Conservation (phyloP, 2,888 invertebrate genomes). For the Parnassius mnemosyne region DNA sequence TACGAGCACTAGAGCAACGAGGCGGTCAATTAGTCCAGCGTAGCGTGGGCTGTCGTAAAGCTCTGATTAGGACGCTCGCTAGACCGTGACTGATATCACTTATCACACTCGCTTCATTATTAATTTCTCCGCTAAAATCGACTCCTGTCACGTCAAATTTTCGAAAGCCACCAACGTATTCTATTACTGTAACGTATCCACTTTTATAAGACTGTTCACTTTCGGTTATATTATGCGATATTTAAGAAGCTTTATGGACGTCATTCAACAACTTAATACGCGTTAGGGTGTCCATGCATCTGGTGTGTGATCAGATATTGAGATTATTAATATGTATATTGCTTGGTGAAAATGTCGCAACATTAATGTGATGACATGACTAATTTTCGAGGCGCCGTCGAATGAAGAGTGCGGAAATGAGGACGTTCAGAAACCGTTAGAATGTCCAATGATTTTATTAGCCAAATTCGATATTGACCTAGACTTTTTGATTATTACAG, state of each 20-base stretch:
- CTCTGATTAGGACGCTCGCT: neutral
- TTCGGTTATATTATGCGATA: neutral
- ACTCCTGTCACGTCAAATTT: conserved; percentile 1
- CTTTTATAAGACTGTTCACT: neutral
- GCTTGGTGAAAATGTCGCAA: too few relatives aligned
- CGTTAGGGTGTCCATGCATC: neutral
- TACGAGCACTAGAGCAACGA: too few relatives aligned
- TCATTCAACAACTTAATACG: neutral
- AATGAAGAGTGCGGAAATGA: too few relatives aligned
- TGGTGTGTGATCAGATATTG: neutral
- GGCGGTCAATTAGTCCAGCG: too few relatives aligned
- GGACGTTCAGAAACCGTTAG: too few relatives aligned
- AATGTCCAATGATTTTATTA: too few relatives aligned
- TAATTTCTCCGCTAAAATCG: neutral
- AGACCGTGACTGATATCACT: neutral
- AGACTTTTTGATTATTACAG: too few relatives aligned
- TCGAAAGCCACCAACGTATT: conserved; percentile 3
- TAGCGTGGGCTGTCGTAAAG: too few relatives aligned
- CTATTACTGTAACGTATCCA: conserved; percentile 12
- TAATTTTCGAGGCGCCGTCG: too few relatives aligned
- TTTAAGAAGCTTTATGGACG: neutral
- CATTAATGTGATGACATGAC: too few relatives aligned
- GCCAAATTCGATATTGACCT: too few relatives aligned
- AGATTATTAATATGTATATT: too few relatives aligned
- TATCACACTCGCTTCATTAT: neutral